Base-by-base conservation (phyloP, 1,140 invertebrate species). In the Megalonaias nervosa region DNA sequence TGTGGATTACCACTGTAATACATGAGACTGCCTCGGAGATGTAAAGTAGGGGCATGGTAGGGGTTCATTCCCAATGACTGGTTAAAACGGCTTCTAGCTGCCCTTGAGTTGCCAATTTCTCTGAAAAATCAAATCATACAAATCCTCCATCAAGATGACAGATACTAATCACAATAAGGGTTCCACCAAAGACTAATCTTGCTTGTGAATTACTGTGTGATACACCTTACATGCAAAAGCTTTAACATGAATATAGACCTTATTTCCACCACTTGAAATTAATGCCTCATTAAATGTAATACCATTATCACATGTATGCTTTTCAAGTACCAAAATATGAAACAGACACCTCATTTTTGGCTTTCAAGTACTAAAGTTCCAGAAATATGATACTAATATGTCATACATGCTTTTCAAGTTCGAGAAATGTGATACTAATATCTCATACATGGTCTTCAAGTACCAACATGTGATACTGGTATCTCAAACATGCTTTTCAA, bases 31-130 rank as follows among this genome's bases (percentile, higher is more conserved):
- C 85, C 87, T 64, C 82, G 70, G 26, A 89, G 70, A 75, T 89
- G 85, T 58, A 82, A 73, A 16, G 80, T 81, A 60, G 84, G 76
- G 14, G 81, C 71, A 74, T 89, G 84, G 48, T 82, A 75, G 15
- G 79, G 75, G 56, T 85, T 83, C n/a, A 87, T 71, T 1, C 66
- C 69, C 23, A 88, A 65, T 1, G 85, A 86, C 62, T 86, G 83
- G 71, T 89, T 87, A 83, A 89, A 89, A 61, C 81, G 80, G 56
- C 68, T 77, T 61, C 75, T 64, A 5, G 87, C 84, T 70, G 83
- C 82, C 59, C 80, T 79, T 21, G 85, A 61, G 68, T 89, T 88
- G 19, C 87, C 86, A 48, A 89, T 67, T 66, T 87, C 87, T 75
- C 83, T 88, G 78, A 1, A 60, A n/a, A 61, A 58, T 5, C 16